phyloP scores from a whole-genome alignment of 2,888 invertebrate species.

The Argyresthia albistria region DNA sequence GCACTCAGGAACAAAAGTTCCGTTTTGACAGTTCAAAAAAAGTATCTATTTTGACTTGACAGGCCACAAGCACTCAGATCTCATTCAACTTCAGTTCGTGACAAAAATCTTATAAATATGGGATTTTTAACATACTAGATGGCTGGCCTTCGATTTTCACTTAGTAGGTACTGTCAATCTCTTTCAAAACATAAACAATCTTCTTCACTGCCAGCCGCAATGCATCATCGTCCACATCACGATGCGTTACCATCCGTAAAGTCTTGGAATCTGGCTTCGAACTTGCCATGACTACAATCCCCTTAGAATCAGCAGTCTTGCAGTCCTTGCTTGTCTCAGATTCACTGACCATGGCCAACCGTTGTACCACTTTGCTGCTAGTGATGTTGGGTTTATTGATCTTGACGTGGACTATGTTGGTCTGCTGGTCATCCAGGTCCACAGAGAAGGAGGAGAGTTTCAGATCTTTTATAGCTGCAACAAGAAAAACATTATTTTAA shows the following conservation, averaged over 20 bases:
- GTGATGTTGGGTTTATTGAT: conserved; percentile 51
- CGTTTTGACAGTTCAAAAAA: too few relatives aligned
- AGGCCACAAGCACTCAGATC: too few relatives aligned
- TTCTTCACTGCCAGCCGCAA: conserved; percentile 73
- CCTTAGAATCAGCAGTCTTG: conserved; percentile 36
- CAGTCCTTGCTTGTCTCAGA: conserved; percentile 58
- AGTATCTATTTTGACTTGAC: too few relatives aligned
- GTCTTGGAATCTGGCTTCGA: conserved; percentile 56
- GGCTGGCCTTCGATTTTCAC: neutral
- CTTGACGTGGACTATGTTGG: conserved; percentile 77
- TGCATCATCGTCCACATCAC: conserved; percentile 74
- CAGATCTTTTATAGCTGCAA: conserved; percentile 59
- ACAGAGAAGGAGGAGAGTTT: conserved; percentile 66
- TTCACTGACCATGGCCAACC: conserved; percentile 54
- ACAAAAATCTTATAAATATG: too few relatives aligned
- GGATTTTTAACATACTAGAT: too few relatives aligned
- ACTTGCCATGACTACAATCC: conserved; percentile 57
- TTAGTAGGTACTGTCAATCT: conserved; percentile 30
- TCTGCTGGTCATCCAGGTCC: conserved; percentile 67
- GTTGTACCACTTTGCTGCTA: conserved; percentile 64
- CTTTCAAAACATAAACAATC: conserved; percentile 68
- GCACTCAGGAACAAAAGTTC: too few relatives aligned
- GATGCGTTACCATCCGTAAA: conserved; percentile 75
- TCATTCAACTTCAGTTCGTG: too few relatives aligned
- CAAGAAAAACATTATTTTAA: neutral